Evolutionary conservation across 2,797 vertebrate species (phyloP), one percentile per base, ranked within the genome.

Genomic region (Protonibea diacanthus): DNA sequence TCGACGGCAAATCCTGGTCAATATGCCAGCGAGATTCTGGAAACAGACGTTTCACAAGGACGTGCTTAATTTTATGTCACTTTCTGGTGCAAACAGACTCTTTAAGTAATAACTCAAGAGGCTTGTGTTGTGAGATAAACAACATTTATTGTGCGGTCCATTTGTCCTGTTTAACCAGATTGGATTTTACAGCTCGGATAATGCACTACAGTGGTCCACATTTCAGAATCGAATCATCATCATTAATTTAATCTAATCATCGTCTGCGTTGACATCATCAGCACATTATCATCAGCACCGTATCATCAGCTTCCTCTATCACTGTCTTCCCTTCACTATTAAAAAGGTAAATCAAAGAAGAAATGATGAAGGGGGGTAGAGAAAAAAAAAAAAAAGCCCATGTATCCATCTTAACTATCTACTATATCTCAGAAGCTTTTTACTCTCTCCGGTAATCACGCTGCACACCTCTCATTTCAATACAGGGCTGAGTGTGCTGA

Each of bases 381-480:
- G 5, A 29, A 25, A 18, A 20, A 29, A 29, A 25, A 52, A 69
- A 69, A 76, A 64, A 15, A 42, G 42, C 45, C 59, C 18, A 57
- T 67, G 66, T 71, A 88, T 83, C 78, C 74, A 81, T 78, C 78
- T 80, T 80, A 72, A 71, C 78, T 80, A 84, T 85, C 78, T 47
- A 80, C 76, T 63, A 73, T 82, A 83, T 87, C 86, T 83, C 81
- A 85, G 65, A 91, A 88, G 84, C 79, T 91, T 90, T 85, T 86
- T 89, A 86, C 88, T 81, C 83, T 89, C 77, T 85, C 88, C 52
- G 66, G 89, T 88, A 86, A 90, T 93, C 88, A 92, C 40, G 71
- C 78, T 62, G 83, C 88, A 81, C 87, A 90, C 89, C 89, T 93
- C 91, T 93, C 88, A 90, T 93, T 95, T 94, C 92, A 93, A 91